A percentile compares a stretch with the other conserved stretches of the same genome.
phyloP scores from a whole-genome alignment of 2,113 vertebrate species.

The Silurus glanis region DNA sequence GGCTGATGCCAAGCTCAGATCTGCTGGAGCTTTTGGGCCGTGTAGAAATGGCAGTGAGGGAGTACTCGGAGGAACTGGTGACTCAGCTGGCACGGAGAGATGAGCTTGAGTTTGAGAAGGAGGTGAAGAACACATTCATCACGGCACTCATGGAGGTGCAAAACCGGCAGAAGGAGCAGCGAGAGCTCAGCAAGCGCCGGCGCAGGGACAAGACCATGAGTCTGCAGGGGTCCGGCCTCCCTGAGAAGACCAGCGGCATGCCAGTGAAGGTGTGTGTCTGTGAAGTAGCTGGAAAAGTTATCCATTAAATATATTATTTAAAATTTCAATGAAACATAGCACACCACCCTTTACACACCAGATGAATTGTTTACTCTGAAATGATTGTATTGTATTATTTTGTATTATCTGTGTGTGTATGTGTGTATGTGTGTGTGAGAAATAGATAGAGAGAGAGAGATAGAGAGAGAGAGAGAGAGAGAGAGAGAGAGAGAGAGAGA shows the following conservation, averaged over 20 bases:
- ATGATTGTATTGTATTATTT: not conserved
- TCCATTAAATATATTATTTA: not conserved
- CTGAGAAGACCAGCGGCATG: slow-evolving; percentile 81
- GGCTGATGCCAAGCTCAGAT: slow-evolving; percentile 77
- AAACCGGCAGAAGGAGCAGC: slow-evolving; percentile 90
- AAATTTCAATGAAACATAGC: no score
- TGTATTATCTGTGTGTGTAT: not conserved
- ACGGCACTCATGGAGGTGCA: slow-evolving; percentile 89
- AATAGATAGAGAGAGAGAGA: no score
- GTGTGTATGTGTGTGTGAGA: not conserved
- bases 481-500: no score
- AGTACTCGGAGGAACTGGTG: slow-evolving; percentile 88
- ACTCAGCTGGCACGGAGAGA: slow-evolving; percentile 85
- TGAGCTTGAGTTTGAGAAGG: slow-evolving; percentile 92
- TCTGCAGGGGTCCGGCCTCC: slow-evolving; percentile 72
- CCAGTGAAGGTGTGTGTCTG: slow-evolving; percentile 80
- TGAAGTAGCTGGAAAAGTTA: not conserved
- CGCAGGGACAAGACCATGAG: slow-evolving; percentile 86
- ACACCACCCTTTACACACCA: not conserved
- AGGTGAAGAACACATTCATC: slow-evolving; percentile 94
- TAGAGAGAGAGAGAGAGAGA: no score
- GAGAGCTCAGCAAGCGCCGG: slow-evolving; percentile 82
- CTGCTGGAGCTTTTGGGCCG: slow-evolving; percentile 79
- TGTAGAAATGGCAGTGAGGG: slow-evolving; percentile 79
- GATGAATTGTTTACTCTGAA: not conserved